phyloP scores from a whole-genome alignment of 1,140 invertebrate species.

The Ceratina calcarata region DNA sequence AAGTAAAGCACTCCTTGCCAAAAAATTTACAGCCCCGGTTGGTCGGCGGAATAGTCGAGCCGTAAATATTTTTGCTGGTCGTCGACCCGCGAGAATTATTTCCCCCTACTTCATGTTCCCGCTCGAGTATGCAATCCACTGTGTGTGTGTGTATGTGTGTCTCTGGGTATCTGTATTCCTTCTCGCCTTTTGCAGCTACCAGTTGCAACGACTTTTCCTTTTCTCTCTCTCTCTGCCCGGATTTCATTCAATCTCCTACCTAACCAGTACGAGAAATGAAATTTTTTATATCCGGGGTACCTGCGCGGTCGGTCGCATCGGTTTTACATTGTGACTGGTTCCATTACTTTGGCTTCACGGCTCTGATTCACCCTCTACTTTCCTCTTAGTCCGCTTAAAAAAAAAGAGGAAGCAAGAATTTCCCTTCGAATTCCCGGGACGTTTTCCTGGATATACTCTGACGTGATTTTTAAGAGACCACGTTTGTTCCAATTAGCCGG shows the following conservation, averaged over 20 bases:
- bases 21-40: conserved; percentile 26
- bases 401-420: not conserved
- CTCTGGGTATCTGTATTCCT: conserved; percentile 15
- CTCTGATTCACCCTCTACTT: not conserved
- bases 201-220: conserved; percentile 33
- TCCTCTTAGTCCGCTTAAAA: not conserved
- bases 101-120: conserved; percentile 22
- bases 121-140: conserved; percentile 37
- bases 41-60: conserved; percentile 21
- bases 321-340: conserved; percentile 41
- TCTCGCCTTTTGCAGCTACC: conserved; percentile 32
- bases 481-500: not conserved
- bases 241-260: conserved; percentile 47
- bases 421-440: not conserved
- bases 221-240: conserved; percentile 8
- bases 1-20: conserved; percentile 19
- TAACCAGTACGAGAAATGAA: conserved; percentile 42
- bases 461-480: not conserved
- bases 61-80: conserved; percentile 46
- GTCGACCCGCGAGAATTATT: conserved; percentile 45
- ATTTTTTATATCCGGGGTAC: conserved; percentile 26
- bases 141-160: not conserved
- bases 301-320: conserved; percentile 35
- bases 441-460: too few relatives aligned
- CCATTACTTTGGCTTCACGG: conserved; percentile 17